Evolutionary conservation across 2,888 invertebrate species (phyloP).

Genomic region (Cheilosia grossa): DNA sequence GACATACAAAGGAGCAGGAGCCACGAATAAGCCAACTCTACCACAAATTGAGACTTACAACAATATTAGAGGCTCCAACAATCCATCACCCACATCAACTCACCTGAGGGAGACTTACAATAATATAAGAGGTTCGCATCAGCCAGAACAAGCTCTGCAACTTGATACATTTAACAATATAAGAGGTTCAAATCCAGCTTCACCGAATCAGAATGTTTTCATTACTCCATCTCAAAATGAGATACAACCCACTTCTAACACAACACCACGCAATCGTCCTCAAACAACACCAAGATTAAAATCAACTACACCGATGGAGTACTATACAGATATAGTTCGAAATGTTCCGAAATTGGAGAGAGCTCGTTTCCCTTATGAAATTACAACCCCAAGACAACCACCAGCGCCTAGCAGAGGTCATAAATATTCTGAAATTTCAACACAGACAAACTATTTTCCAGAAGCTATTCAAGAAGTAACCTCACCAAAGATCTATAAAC

Average conservation of each 20-base stretch:
- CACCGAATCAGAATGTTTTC: constrained; percentile 71
- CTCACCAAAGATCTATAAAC: constrained; percentile 80
- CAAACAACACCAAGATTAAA: constrained; percentile 67
- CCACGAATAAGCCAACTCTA: constrained; percentile 43
- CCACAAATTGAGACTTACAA: constrained; percentile 50
- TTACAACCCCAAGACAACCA: constrained; percentile 77
- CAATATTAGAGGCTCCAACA: constrained; percentile 40
- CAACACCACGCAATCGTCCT: constrained; percentile 44
- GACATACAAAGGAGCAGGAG: constrained; percentile 19
- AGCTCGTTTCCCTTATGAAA: constrained; percentile 76
- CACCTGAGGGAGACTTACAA: constrained; percentile 27
- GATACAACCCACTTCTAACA: constrained; percentile 59
- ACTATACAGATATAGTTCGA: constrained; percentile 70
- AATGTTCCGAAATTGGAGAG: constrained; percentile 64
- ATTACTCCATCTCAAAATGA: constrained; percentile 77
- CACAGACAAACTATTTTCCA: constrained; percentile 77
- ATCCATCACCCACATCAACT: not conserved
- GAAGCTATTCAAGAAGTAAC: constrained; percentile 81
- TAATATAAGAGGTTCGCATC: not conserved
- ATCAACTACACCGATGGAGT: constrained; percentile 76
- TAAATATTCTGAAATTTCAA: constrained; percentile 79
- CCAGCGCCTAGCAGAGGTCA: constrained; percentile 78
- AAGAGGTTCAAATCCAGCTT: constrained; percentile 32
- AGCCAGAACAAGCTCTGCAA: constrained; percentile 23
- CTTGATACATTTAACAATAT: constrained; percentile 31